Conservation (phyloP, 1,140 invertebrate genomes). For the Chironomus tepperi region DNA sequence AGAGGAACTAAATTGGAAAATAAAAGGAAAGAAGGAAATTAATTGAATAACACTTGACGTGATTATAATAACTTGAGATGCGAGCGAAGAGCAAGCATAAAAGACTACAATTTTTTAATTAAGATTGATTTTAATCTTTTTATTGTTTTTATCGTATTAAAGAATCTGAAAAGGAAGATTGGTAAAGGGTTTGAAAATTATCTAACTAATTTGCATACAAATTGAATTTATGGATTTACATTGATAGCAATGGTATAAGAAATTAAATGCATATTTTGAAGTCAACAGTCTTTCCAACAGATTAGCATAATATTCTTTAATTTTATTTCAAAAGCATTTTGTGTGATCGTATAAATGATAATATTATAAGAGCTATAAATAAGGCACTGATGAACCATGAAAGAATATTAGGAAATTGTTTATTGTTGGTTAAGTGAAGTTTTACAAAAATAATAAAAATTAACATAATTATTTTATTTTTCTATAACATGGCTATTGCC, state of each 20-base stretch:
- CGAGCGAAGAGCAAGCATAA: too few species aligned
- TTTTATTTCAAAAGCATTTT: not conserved
- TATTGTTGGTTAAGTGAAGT: too few species aligned
- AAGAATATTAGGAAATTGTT: not conserved
- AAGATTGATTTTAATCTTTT: too few species aligned
- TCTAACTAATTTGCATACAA: not conserved
- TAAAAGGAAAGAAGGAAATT: not conserved
- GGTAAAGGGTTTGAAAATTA: not conserved
- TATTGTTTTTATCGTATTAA: too few species aligned
- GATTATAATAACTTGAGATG: not conserved
- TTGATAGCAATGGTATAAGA: too few species aligned
- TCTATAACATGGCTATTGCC: constrained; percentile 25
- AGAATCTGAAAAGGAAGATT: not conserved
- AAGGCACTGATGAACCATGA: not conserved
- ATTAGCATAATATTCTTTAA: not conserved
- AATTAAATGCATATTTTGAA: not conserved
- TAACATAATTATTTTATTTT: too few species aligned
- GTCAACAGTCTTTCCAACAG: not conserved
- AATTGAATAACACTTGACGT: constrained; percentile 13
- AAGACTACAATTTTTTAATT: too few species aligned
- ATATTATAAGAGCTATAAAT: not conserved
- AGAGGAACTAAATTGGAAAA: not conserved
- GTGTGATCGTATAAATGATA: not conserved
- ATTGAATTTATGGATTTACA: not conserved
- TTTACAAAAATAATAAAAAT: too few species aligned